Conservation (phyloP, 2,113 vertebrate species). For the Platysternon megacephalum region DNA sequence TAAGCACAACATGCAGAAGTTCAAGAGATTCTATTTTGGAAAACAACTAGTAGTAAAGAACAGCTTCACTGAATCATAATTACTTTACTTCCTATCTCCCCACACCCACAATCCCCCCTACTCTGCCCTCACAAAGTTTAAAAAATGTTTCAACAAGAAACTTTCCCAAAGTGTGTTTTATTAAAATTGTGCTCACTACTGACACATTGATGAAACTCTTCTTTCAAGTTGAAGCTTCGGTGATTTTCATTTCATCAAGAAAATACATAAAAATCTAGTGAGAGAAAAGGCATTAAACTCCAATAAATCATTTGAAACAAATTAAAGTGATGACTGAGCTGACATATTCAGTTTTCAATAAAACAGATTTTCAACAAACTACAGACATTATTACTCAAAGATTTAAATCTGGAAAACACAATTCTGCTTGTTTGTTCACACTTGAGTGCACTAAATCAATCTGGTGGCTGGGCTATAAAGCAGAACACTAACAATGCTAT, state of each 20-base stretch:
- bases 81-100: background rate
- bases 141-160: conserved; percentile 6
- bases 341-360: conserved; percentile 61
- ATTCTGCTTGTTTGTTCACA: conserved; percentile 39
- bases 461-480: background rate
- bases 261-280: conserved; percentile 53
- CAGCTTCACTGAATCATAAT: fast-evolving
- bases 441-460: conserved; percentile 42
- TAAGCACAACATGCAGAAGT: background rate
- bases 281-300: conserved; percentile 51
- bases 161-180: background rate
- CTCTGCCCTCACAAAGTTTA: background rate
- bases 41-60: background rate
- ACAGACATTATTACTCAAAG: conserved; percentile 41
- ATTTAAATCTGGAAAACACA: conserved; percentile 37
- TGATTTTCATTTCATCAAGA: conserved; percentile 68
- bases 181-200: conserved; percentile 11
- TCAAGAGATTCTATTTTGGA: background rate
- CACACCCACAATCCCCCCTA: fast-evolving
- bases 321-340: conserved; percentile 67
- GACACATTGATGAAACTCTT: conserved; percentile 59
- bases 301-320: conserved; percentile 74
- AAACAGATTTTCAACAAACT: conserved; percentile 38
- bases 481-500: background rate
- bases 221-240: conserved; percentile 42